Conservation (phyloP, 2,797 vertebrate genomes). For the Oryzias sinensis region DNA sequence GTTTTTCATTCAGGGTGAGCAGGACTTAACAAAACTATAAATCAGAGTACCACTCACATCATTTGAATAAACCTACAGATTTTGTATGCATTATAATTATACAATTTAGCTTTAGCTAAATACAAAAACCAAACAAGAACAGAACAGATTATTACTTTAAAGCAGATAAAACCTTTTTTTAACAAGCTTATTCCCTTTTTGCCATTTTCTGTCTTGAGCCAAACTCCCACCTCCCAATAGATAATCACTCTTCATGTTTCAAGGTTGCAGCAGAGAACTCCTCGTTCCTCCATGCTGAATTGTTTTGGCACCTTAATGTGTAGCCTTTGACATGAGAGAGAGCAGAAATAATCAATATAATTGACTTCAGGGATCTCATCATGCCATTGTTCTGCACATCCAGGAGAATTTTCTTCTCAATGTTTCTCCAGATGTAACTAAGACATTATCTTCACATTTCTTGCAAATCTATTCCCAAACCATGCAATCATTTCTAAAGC, state of each 20-base stretch:
- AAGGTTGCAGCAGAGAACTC: slow-evolving; percentile 21
- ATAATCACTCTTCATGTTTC: slow-evolving; percentile 3
- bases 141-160: too few species aligned
- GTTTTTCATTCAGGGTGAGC: not conserved
- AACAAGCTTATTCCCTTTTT: too few species aligned
- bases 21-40: not conserved
- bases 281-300: slow-evolving; percentile 45
- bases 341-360: slow-evolving; percentile 57
- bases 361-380: slow-evolving; percentile 56
- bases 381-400: slow-evolving; percentile 34
- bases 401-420: slow-evolving; percentile 12
- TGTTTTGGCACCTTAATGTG: slow-evolving; percentile 43
- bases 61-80: too few species aligned
- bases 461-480: not conserved
- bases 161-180: too few species aligned
- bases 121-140: too few species aligned
- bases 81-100: too few species aligned
- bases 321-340: slow-evolving; percentile 45
- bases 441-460: not conserved
- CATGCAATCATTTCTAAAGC: not conserved
- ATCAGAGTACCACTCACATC: too few species aligned
- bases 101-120: too few species aligned
- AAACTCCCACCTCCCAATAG: too few species aligned
- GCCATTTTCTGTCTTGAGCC: too few species aligned
- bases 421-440: slow-evolving; percentile 1